Evolutionary conservation across 1,140 invertebrate genomes (phyloP).

Genomic region (Cyphomyrmex costatus): DNA sequence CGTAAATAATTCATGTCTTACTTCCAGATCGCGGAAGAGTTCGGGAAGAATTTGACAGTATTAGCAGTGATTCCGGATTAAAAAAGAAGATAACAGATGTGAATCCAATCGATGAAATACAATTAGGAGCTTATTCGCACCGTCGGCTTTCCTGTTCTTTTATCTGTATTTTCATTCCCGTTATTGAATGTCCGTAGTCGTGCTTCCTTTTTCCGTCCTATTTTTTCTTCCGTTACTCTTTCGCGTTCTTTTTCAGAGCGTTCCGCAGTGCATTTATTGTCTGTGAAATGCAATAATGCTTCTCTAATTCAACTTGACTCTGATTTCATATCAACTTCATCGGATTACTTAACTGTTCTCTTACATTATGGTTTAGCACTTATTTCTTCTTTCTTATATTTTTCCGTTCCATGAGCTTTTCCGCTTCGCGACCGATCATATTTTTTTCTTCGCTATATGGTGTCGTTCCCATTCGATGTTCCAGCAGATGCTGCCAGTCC

Average conservation of each 20-base stretch:
- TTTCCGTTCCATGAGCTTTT: constrained; percentile 1
- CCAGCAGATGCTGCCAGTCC: constrained; percentile 69
- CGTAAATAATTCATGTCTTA: constrained; percentile 57
- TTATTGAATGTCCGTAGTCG: constrained; percentile 16
- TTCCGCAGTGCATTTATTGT: neutral
- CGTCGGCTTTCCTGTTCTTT: neutral
- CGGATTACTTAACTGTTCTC: constrained; percentile 26
- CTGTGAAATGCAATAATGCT: constrained; percentile 12
- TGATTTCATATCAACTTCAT: constrained; percentile 28
- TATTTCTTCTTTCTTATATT: neutral
- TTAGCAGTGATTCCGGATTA: constrained; percentile 30
- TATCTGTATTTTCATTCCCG: constrained; percentile 26
- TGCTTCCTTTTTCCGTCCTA: neutral
- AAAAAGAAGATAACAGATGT: constrained; percentile 11
- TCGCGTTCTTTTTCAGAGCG: neutral
- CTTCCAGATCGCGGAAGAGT: constrained; percentile 16
- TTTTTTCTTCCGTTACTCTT: neutral
- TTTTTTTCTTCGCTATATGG: constrained; percentile 23
- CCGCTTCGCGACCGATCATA: neutral
- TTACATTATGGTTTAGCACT: constrained; percentile 29
- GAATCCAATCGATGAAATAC: constrained; percentile 31
- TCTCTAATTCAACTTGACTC: neutral
- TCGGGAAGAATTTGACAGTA: neutral
- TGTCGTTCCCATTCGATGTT: constrained; percentile 58
- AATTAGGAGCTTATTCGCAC: constrained; percentile 30